A percentile compares a stretch with the other conserved stretches of the same genome.
Conservation (phyloP, 1,140 invertebrate genomes). For the Mactra quadrangularis region DNA sequence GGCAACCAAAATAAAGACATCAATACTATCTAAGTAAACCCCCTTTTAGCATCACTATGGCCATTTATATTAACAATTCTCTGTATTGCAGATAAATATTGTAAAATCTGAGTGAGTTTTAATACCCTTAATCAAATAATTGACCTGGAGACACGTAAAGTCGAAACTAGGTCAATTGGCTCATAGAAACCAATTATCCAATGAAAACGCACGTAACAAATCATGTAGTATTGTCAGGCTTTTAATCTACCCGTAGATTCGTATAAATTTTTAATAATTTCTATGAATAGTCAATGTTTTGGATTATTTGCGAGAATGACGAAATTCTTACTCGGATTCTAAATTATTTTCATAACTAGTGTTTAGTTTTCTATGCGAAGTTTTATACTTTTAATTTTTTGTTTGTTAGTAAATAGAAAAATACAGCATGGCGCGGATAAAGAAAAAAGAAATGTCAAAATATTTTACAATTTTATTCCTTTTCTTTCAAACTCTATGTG, state of each 20-base stretch:
- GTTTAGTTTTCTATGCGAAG: background rate
- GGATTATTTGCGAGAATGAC: background rate
- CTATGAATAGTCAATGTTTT: background rate
- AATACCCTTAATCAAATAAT: too few relatives aligned
- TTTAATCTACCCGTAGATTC: constrained; percentile 53
- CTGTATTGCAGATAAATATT: too few relatives aligned
- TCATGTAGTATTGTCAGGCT: background rate
- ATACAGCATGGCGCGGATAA: constrained; percentile 82
- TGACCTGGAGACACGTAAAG: background rate
- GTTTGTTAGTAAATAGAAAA: constrained; percentile 65
- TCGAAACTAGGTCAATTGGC: constrained; percentile 41
- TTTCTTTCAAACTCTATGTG: constrained; percentile 78
- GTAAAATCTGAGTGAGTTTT: too few relatives aligned
- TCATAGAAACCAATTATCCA: constrained; percentile 23
- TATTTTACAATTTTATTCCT: constrained; percentile 80
- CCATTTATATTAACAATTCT: background rate
- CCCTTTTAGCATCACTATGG: background rate
- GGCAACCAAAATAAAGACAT: background rate
- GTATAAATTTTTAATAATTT: constrained; percentile 56
- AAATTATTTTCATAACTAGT: constrained; percentile 28
- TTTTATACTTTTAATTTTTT: background rate
- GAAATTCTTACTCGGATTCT: background rate
- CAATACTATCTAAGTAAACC: background rate
- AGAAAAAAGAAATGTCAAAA: constrained; percentile 78
- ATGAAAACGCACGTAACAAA: constrained; percentile 32